These are phyloP conservation scores for Pammene fasciana DNA, from an alignment of 2,888 invertebrate species.

Conservation along the genomic window DNA sequence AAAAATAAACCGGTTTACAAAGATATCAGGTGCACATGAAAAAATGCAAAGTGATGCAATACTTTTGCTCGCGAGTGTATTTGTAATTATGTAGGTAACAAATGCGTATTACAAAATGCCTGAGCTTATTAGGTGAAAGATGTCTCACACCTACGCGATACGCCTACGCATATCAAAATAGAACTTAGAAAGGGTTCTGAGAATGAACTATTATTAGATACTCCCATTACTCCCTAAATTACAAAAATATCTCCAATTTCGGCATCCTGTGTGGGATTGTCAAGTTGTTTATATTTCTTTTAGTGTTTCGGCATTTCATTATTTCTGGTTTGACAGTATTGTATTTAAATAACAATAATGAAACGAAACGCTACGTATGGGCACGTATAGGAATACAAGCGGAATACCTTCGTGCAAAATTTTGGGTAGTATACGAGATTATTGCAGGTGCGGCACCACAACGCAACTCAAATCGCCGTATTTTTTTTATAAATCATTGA, in stretches of 20 bases:
- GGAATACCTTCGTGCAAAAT: not conserved
- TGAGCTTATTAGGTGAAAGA: slow-evolving; percentile 29
- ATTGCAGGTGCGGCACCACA: not conserved
- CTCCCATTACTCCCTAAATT: slow-evolving; percentile 25
- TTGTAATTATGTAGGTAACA: not conserved
- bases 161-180: slow-evolving; percentile 44
- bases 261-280: slow-evolving; percentile 37
- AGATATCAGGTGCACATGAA: too few relatives aligned
- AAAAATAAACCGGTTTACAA: too few relatives aligned
- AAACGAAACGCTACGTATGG: slow-evolving; percentile 30
- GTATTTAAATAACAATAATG: not conserved
- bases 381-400: not conserved
- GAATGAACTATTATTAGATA: slow-evolving; percentile 19
- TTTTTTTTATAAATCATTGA: too few relatives aligned
- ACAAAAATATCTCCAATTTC: slow-evolving; percentile 33
- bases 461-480: not conserved
- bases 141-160: slow-evolving; percentile 47
- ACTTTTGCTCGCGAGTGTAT: too few relatives aligned
- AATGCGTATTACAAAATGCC: not conserved
- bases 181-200: slow-evolving; percentile 10
- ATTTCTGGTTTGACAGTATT: slow-evolving; percentile 9
- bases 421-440: not conserved
- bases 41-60: too few relatives aligned
- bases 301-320: slow-evolving; percentile 1
- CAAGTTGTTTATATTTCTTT: slow-evolving; percentile 5